Evolutionary conservation across 2,113 vertebrate species (phyloP).

Genomic region (Benitochromis conjunctus): DNA sequence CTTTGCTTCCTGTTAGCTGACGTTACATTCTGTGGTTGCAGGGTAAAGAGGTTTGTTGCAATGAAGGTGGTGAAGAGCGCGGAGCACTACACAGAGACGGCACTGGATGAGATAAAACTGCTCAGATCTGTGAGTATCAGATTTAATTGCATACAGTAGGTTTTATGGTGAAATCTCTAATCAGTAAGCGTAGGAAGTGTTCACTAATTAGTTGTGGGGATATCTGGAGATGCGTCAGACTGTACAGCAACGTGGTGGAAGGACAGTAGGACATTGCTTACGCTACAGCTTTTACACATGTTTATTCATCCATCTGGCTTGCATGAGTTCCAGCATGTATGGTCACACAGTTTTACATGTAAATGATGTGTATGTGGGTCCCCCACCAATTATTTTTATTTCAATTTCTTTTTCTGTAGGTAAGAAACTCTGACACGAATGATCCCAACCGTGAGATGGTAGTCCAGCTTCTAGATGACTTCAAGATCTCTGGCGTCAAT

Average conservation of each 20-base stretch:
- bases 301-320: not conserved
- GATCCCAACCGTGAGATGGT: constrained; percentile 93
- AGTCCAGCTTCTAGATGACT: constrained; percentile 94
- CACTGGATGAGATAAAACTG: constrained; percentile 94
- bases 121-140: constrained; percentile 86
- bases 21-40: constrained; percentile 54
- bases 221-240: not conserved
- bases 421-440: constrained; percentile 87
- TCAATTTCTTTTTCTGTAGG: constrained; percentile 62
- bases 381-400: not conserved
- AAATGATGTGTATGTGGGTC: not conserved
- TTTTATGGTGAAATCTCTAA: not conserved
- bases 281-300: not conserved
- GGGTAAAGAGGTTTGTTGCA: constrained; percentile 93
- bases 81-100: constrained; percentile 97
- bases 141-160: not conserved
- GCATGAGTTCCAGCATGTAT: not conserved
- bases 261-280: not conserved
- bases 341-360: not conserved
- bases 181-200: not conserved
- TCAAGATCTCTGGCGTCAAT: constrained; percentile 96
- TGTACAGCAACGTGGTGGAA: not conserved
- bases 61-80: constrained; percentile 99
- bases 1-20: not conserved
- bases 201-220: not conserved